Base-by-base conservation (phyloP, 1,140 invertebrate species). In the Heliconius melpomene region DNA sequence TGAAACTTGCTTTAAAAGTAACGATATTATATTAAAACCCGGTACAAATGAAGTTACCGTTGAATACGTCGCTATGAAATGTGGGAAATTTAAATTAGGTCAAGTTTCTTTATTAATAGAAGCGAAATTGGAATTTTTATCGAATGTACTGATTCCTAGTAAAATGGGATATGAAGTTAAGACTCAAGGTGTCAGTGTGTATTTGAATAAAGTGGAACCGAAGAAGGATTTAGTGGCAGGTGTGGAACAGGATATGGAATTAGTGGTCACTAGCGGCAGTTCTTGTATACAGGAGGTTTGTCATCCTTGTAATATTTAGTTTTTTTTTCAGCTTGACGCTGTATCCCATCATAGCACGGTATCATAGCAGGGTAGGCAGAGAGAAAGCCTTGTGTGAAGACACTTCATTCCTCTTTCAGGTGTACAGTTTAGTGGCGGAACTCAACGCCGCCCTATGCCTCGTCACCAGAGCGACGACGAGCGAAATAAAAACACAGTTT, bases 1-100 rank as follows among this genome's bases (percentile, higher is more conserved):
- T 82, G 95, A 94, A 20, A 94, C 94, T 79, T 95, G 95, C 74
- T 95, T 98, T 23, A 90, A 88, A 46, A 91, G 91, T 11, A 86
- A 95, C 23, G 95, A 96, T 77, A 82, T 95, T 72, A 85, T 86
- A 23, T 70, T 96, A 54, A 95, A 95, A 82, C 97, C 98, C 0
- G 98, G 98, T n/a, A 76, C 94, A 11, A 98, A 98, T 91, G 92
- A 95, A 3, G 93, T 98, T 46, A 93, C 93, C 72, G 90, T 98
- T 20, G 96, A 94, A 50, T 96, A 95, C 81, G 93, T 96, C 86
- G 96, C 95, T 0, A 94, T 92, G n/a, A 93, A 95, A 82, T 95
- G 96, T 52, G 96, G 96, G 7, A 92, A 94, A 40, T 96, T 95
- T 82, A 95, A 95, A 87, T 88, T 96, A 52, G 95, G 95, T 16